Base-by-base conservation (phyloP, 2,888 invertebrate species). In the Hipparchia sbordonii region DNA sequence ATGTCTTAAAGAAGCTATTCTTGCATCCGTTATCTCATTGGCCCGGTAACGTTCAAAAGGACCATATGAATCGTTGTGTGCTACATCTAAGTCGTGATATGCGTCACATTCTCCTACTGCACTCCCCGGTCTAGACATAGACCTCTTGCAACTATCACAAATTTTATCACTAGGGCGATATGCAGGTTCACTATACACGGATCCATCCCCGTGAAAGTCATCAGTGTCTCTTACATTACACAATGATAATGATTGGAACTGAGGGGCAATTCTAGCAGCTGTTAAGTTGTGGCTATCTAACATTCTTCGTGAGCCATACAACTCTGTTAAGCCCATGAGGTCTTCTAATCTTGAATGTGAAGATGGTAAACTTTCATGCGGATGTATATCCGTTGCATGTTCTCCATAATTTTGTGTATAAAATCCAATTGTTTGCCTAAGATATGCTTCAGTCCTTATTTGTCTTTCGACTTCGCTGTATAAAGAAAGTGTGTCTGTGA, bases 101-200 rank as follows among this genome's bases (percentile, higher is more conserved):
- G 90, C 91, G 79, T 92, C 94, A 82, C 96, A 95, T 91, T 95
- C 96, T 77, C 95, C 95, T 74, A 95, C 95, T 7, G 95, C 95
- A 72, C 96, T 96, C 10, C 95, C 95, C 33, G 96, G 96, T 80
- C 96, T 92, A 63, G 95, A 95, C 95, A 96, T 96, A 79, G 95
- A 95, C 80, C 96, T 94, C 84, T 96, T 96, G 82, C 96, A 96
- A 85, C 96, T 96, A 89, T 96, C 96, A 89, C 96, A 96, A 83
- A 96, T 96, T 89, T 96, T 96, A 82, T 96, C 96, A 87, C 96
- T 95, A 51, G 95, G 95, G 79, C 94, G 88, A 82, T 97, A 97
- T 6, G 97, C 96, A 0, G 97, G 97, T 87, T 97, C 97, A 85
- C 97, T 97, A 86, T 97, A 97, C 76, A 97, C 97, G 82, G 97